Evolutionary conservation across 2,888 invertebrate species (phyloP).

Genomic region (Tachystola acroxantha): DNA sequence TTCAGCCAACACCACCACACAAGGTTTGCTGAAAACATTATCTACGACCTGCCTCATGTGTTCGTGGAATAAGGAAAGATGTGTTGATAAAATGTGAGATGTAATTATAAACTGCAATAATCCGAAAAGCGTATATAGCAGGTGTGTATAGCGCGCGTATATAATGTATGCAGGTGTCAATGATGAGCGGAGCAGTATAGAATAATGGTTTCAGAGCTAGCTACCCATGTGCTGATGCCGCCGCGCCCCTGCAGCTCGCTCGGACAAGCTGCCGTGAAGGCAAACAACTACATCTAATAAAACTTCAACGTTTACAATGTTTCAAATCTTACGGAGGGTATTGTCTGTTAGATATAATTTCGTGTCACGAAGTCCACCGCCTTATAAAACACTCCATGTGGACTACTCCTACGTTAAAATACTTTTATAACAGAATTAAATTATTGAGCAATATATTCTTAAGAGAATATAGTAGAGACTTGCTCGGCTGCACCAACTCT

Average conservation of each 20-base stretch:
- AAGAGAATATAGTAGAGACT: conserved; percentile 75
- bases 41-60: conserved; percentile 20
- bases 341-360: conserved; percentile 75
- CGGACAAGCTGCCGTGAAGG: conserved; percentile 59
- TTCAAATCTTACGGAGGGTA: conserved; percentile 72
- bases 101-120: conserved; percentile 15
- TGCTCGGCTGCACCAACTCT: conserved; percentile 77
- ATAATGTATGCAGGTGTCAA: too few relatives aligned
- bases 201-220: conserved; percentile 46
- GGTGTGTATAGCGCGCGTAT: conserved; percentile 2
- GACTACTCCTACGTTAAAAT: conserved; percentile 70
- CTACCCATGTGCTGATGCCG: conserved; percentile 45
- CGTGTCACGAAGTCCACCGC: conserved; percentile 59
- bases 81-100: conserved; percentile 19
- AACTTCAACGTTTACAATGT: conserved; percentile 61
- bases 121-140: conserved; percentile 27
- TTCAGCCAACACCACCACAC: conserved; percentile 63
- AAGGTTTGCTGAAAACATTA: conserved; percentile 50
- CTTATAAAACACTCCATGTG: conserved; percentile 59
- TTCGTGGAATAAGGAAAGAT: conserved; percentile 27
- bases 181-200: conserved; percentile 37
- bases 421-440: conserved; percentile 74
- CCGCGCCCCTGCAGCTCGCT: conserved; percentile 56
- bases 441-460: conserved; percentile 76
- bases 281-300: conserved; percentile 72